Conservation (phyloP, 2,888 invertebrate species). For the Aphidoletes aphidimyza region DNA sequence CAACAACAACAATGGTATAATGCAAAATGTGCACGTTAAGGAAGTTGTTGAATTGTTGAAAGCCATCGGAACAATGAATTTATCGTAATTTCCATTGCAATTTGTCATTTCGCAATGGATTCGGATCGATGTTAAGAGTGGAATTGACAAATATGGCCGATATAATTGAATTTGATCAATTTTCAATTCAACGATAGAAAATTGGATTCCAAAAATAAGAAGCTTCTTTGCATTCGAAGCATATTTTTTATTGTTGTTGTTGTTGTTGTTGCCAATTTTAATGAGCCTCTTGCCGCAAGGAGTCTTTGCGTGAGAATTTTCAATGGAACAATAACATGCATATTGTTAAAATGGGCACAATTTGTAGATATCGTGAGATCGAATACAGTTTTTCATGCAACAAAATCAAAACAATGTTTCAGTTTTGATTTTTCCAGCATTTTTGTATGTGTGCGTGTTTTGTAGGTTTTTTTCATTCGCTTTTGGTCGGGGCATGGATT, state of each 20-base stretch:
- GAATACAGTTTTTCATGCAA: not conserved
- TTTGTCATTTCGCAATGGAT: conserved; percentile 27
- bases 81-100: not conserved
- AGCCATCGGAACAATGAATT: not conserved
- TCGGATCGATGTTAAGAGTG: not conserved
- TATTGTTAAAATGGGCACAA: too few species aligned
- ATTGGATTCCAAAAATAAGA: conserved; percentile 8
- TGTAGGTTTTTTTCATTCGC: not conserved
- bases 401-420: conserved; percentile 18
- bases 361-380: not conserved
- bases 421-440: not conserved
- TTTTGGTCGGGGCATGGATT: not conserved
- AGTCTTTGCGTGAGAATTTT: conserved; percentile 18
- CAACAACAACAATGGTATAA: not conserved
- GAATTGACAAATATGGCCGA: conserved; percentile 4
- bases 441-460: not conserved
- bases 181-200: not conserved
- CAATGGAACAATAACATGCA: not conserved
- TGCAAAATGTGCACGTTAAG: not conserved
- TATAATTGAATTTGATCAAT: conserved; percentile 40
- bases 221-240: not conserved
- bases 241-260: too few species aligned
- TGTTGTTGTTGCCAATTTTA: too few species aligned
- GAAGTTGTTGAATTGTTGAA: not conserved
- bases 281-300: conserved; percentile 51